Conservation (phyloP, 2,113 vertebrate species). For the Probosciger aterrimus region DNA sequence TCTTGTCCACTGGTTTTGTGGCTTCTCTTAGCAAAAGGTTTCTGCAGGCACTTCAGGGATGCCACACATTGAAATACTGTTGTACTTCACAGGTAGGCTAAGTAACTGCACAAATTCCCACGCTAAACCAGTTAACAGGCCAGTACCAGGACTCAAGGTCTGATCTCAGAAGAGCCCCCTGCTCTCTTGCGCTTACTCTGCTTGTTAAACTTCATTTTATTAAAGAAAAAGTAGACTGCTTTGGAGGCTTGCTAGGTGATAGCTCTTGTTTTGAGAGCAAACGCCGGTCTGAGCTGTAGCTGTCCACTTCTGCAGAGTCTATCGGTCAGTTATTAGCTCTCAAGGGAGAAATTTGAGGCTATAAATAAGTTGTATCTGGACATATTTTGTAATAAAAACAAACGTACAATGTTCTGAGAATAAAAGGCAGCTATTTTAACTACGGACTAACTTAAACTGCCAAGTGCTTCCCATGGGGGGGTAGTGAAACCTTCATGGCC, state of each 20-base stretch:
- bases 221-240: background rate
- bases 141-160: background rate
- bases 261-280: background rate
- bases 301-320: background rate
- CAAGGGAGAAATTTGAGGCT: conserved; percentile 5
- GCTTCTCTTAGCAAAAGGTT: background rate
- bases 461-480: background rate
- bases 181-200: background rate
- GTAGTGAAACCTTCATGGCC: background rate
- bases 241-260: background rate
- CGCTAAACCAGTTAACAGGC: background rate
- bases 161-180: background rate
- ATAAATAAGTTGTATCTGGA: conserved; percentile 31
- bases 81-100: background rate
- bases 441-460: background rate
- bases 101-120: background rate
- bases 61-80: background rate
- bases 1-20: background rate
- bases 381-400: background rate
- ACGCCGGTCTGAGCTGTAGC: background rate
- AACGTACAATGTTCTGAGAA: background rate
- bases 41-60: background rate
- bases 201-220: background rate
- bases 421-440: conserved; percentile 26
- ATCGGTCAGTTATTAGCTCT: conserved; percentile 15